Base-by-base conservation (phyloP, 2,888 invertebrate genomes). In the Hypomecis punctinalis region DNA sequence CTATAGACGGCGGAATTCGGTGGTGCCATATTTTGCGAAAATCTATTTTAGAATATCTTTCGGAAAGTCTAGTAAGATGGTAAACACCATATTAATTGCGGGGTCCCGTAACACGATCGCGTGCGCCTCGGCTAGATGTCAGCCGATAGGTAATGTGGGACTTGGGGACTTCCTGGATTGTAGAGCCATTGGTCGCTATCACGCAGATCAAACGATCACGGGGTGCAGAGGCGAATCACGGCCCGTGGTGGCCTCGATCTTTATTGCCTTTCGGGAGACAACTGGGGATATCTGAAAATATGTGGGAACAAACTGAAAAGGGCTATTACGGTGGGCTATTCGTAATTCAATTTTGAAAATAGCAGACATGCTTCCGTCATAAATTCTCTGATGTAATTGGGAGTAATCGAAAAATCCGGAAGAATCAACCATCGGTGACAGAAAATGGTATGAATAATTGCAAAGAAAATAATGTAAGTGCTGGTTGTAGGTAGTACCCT, bases 141-240 rank as follows among this genome's bases (percentile, higher is more conserved):
- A 55, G 51, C 59, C 56, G 68, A 67, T 66, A 67, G 53, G 51
- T 39, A 37, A 66, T 66, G 61, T 61, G 56, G 69, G 51, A 63
- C 59, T 61, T 52, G 37, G 60, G 61, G 69, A 71, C 69, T 72
- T 72, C 72, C 72, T 72, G 66, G 53, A 65, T 66, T 61, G 67
- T 57, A 68, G 65, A 69, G 69, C 69, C 66, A 71, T 71, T 65
- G 71, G 62, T 35, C 54, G 43, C 51, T 72, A 72, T 71, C 72
- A 68, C 68, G 69, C 65, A 57, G 66, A 70, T 72, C 72, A 56
- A 62, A 60, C 39, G 51, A 58, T 61, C 62, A 36, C 8, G 42
- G 47, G 5, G 42, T 11, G 42, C 48, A 49, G 57, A 6, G 58
- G 42, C 49, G 37, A 33, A 47, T 56, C 56, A 8, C 5, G 45